phyloP scores from a whole-genome alignment of 2,888 invertebrate genomes.

The Meliscaeva auricollis region DNA sequence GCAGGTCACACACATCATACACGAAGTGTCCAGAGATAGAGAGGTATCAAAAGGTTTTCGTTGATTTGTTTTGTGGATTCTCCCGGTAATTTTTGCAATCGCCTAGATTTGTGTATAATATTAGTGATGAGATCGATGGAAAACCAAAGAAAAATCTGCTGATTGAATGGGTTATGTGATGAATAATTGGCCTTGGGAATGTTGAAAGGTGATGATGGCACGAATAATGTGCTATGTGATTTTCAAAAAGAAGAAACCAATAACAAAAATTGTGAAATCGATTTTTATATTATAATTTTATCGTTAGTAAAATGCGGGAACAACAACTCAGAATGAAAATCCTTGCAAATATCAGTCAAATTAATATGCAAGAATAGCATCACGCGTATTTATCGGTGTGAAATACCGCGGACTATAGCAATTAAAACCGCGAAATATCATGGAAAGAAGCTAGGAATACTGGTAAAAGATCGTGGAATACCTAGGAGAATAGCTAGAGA shows the following conservation, averaged over 20 bases:
- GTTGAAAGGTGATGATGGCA: constrained; percentile 62
- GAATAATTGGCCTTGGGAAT: constrained; percentile 64
- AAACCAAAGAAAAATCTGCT: constrained; percentile 29
- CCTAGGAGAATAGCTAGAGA: too few relatives aligned
- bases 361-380: too few relatives aligned
- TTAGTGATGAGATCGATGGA: constrained; percentile 51
- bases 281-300: constrained; percentile 7
- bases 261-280: constrained; percentile 52
- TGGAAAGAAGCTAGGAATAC: too few relatives aligned
- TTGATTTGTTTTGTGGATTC: constrained; percentile 73
- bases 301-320: too few relatives aligned
- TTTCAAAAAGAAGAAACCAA: neutral
- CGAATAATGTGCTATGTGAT: constrained; percentile 54
- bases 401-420: too few relatives aligned
- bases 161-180: constrained; percentile 64
- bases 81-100: constrained; percentile 68
- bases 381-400: too few relatives aligned
- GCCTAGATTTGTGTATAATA: constrained; percentile 61
- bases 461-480: too few relatives aligned
- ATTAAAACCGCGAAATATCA: too few relatives aligned
- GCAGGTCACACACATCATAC: constrained; percentile 76
- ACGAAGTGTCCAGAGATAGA: constrained; percentile 59
- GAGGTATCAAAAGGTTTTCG: constrained; percentile 61
- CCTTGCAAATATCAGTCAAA: too few relatives aligned
- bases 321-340: too few relatives aligned